Percentiles rank a stretch among this genome's conserved stretches.
Conservation (phyloP, 1,140 invertebrate genomes). For the Lepidurus couesii region DNA sequence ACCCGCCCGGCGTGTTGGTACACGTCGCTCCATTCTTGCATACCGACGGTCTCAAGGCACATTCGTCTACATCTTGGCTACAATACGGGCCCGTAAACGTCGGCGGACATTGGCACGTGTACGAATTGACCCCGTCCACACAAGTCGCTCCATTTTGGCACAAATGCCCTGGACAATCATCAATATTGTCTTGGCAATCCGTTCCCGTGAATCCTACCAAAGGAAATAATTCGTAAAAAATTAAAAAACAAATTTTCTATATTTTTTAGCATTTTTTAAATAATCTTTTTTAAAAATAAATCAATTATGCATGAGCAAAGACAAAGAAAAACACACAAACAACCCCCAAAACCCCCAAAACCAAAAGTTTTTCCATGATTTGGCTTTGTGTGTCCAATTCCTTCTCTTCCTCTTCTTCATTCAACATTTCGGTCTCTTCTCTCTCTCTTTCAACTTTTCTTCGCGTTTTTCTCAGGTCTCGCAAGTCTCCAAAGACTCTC, state of each 20-base stretch:
- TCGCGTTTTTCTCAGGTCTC: background rate
- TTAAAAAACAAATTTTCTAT: too few species aligned
- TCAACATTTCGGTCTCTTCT: too few species aligned
- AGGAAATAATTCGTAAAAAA: conserved; percentile 36
- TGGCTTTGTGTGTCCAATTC: background rate
- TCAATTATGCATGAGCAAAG: too few species aligned
- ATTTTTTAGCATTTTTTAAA: too few species aligned
- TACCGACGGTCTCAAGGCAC: conserved; percentile 57
- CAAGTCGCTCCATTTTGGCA: conserved; percentile 89
- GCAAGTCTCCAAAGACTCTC: background rate
- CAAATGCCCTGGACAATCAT: conserved; percentile 80
- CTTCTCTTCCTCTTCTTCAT: background rate
- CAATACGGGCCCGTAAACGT: conserved; percentile 80
- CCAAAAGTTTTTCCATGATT: too few species aligned
- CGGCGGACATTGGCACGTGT: conserved; percentile 79
- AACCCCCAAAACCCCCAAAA: too few species aligned
- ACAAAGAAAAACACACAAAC: too few species aligned
- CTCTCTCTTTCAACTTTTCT: background rate
- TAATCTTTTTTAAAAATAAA: too few species aligned
- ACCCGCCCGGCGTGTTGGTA: conserved; percentile 81
- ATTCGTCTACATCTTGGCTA: conserved; percentile 48
- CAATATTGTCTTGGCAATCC: conserved; percentile 83
- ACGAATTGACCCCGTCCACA: conserved; percentile 76
- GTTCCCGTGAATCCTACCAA: conserved; percentile 74
- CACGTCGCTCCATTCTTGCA: conserved; percentile 94